A percentile compares a stretch with the other conserved stretches of the same genome.
phyloP scores from a whole-genome alignment of 2,888 invertebrate species.

The Drosophila mimica region DNA sequence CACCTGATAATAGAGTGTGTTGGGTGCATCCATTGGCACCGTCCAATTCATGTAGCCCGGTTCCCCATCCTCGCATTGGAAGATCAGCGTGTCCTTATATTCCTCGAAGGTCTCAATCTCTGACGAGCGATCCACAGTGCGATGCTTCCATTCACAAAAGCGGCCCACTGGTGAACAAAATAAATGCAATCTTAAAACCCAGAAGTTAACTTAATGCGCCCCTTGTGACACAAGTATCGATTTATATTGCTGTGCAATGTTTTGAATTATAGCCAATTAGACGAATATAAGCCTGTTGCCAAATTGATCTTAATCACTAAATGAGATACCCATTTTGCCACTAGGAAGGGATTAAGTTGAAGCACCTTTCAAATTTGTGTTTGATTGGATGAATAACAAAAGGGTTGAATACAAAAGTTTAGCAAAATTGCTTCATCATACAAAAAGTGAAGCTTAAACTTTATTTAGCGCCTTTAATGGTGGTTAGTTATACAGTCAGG shows the following conservation, averaged over 20 bases:
- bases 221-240: neutral
- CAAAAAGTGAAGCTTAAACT: neutral
- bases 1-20: conserved; percentile 95
- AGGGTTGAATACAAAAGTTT: neutral
- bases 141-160: conserved; percentile 95
- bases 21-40: conserved; percentile 93
- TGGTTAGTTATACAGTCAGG: neutral
- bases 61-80: conserved; percentile 91
- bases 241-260: neutral
- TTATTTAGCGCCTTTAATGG: neutral
- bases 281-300: neutral
- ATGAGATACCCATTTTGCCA: neutral
- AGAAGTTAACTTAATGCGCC: neutral
- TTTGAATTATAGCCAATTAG: neutral
- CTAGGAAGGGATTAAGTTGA: neutral
- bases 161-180: conserved; percentile 88
- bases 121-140: conserved; percentile 90
- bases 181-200: neutral
- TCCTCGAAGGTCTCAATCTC: conserved; percentile 91
- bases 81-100: conserved; percentile 90
- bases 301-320: neutral
- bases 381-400: neutral
- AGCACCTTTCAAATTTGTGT: neutral
- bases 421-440: neutral
- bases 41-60: conserved; percentile 93